phyloP scores from a whole-genome alignment of 1,140 invertebrate species.

The Aphaenogaster floridana region DNA sequence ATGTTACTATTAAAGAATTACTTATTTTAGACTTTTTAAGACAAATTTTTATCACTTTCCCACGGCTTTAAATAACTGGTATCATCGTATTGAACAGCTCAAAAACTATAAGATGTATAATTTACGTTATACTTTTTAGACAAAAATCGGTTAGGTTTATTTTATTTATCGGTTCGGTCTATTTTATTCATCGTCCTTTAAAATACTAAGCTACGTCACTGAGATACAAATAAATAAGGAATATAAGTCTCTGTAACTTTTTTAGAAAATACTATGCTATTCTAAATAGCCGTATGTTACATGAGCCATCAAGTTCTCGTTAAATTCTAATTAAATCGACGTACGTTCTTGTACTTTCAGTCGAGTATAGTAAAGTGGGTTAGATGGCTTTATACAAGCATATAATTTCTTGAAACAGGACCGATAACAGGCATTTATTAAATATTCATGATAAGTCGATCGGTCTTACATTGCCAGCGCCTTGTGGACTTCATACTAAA shows the following conservation, averaged over 20 bases:
- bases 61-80: too few relatives aligned
- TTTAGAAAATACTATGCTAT: background rate
- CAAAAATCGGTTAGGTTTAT: too few relatives aligned
- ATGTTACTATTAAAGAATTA: too few relatives aligned
- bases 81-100: too few relatives aligned
- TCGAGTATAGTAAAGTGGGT: constrained; percentile 41
- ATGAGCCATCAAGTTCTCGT: constrained; percentile 41
- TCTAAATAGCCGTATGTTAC: background rate
- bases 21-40: too few relatives aligned
- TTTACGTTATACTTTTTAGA: too few relatives aligned
- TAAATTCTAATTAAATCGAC: constrained; percentile 38
- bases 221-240: background rate
- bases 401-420: constrained; percentile 55
- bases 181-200: too few relatives aligned
- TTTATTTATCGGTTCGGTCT: too few relatives aligned
- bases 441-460: constrained; percentile 61
- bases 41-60: too few relatives aligned
- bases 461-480: constrained; percentile 4
- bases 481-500: constrained; percentile 8
- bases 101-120: too few relatives aligned
- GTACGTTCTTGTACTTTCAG: constrained; percentile 32
- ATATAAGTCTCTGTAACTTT: background rate
- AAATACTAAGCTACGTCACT: background rate
- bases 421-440: constrained; percentile 52
- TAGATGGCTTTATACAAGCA: constrained; percentile 54